Conservation (phyloP, 2,113 vertebrate genomes). For the Myotis lucifugus region DNA sequence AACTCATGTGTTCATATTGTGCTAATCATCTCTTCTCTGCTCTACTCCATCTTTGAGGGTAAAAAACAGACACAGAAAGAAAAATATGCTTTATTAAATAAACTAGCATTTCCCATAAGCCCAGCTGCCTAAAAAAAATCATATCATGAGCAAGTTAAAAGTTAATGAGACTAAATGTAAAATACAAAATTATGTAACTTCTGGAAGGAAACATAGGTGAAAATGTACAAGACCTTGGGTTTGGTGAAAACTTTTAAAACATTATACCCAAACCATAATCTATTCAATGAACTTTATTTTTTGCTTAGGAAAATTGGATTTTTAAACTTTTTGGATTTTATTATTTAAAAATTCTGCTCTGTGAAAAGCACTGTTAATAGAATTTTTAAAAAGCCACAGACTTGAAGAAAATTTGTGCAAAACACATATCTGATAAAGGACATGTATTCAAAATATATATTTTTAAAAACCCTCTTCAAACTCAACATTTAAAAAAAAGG, state of each 20-base stretch:
- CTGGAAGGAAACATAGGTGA: not conserved
- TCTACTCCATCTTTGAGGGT: not conserved
- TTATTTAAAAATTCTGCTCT: not conserved
- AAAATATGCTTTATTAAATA: conserved; percentile 29
- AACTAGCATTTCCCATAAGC: not conserved
- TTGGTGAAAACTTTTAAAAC: conserved; percentile 22
- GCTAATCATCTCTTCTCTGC: conserved; percentile 35
- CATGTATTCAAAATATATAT: conserved; percentile 12
- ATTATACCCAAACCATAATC: not conserved
- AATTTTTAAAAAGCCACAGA: too few species aligned
- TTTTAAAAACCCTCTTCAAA: conserved; percentile 21
- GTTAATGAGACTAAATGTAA: conserved; percentile 40
- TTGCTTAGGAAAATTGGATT: conserved; percentile 14
- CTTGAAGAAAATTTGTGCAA: too few species aligned
- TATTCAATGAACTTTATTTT: not conserved
- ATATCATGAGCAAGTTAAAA: not conserved
- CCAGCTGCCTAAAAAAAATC: not conserved
- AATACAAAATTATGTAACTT: not conserved
- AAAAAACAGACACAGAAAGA: not conserved
- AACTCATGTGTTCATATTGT: not conserved
- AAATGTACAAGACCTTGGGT: not conserved
- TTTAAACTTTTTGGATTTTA: conserved; percentile 6
- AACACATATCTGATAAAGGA: conserved; percentile 19
- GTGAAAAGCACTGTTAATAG: too few species aligned
- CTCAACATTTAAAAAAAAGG: conserved; percentile 31